phyloP scores from a whole-genome alignment of 2,797 vertebrate species.

The Calcarius lapponicus region DNA sequence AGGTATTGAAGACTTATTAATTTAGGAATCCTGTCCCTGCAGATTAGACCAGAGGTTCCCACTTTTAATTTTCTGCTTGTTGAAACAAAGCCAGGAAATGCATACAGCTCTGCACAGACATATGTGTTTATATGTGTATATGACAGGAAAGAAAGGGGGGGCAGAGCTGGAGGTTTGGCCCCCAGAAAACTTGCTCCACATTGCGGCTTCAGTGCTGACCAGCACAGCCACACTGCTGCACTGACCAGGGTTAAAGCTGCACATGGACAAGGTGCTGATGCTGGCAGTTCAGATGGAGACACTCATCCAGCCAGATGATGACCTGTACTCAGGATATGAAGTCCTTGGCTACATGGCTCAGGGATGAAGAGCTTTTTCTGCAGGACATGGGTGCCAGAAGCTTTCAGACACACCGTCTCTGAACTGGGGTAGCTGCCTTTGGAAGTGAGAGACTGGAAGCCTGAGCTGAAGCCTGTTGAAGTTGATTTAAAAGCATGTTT shows the following conservation, averaged over 20 bases:
- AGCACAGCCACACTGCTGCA: neutral
- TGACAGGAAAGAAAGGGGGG: neutral
- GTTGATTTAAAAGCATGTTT: neutral
- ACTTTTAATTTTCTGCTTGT: neutral
- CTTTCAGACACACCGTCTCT: neutral
- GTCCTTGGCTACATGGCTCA: neutral
- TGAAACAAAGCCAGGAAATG: neutral
- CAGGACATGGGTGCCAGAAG: neutral
- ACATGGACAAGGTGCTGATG: neutral
- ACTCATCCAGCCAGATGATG: neutral
- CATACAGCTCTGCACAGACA: neutral
- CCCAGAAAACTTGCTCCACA: neutral
- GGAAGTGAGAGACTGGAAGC: neutral
- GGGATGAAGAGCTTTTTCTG: neutral
- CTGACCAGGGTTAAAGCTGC: neutral
- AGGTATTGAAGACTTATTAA: constrained; percentile 33
- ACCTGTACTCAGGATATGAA: neutral
- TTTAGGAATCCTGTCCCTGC: constrained; percentile 39
- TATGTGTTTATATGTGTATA: neutral
- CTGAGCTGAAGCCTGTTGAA: neutral
- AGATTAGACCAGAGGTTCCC: neutral
- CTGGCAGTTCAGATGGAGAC: neutral
- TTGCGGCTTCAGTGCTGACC: neutral
- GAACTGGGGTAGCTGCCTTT: neutral
- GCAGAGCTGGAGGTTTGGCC: neutral